Percentiles rank a stretch among this genome's conserved stretches.
phyloP scores from a whole-genome alignment of 2,888 invertebrate species.

The Candidula unifasciata region DNA sequence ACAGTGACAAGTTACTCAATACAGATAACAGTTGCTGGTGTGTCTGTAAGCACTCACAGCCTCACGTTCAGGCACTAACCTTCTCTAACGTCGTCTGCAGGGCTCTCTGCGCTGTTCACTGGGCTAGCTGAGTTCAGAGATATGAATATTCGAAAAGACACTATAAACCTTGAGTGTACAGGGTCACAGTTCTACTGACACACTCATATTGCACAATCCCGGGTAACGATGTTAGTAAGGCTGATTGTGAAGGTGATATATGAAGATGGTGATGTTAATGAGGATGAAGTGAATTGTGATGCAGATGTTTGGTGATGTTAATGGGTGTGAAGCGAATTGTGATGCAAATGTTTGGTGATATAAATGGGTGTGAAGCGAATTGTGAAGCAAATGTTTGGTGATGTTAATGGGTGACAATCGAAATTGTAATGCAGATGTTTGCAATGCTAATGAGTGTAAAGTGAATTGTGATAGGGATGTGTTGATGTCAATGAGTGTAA shows the following conservation, averaged over 20 bases:
- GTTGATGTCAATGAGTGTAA: background rate
- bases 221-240: conserved; percentile 49
- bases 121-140: conserved; percentile 87
- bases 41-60: background rate
- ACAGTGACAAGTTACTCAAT: too few relatives aligned
- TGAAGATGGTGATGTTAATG: conserved; percentile 15
- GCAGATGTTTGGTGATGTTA: too few relatives aligned
- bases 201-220: conserved; percentile 69
- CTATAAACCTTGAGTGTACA: conserved; percentile 80
- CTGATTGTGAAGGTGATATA: conserved; percentile 7
- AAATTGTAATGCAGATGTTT: background rate
- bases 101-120: conserved; percentile 18
- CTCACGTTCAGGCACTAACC: conserved; percentile 31
- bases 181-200: conserved; percentile 31
- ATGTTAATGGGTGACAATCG: conserved; percentile 10
- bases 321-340: background rate
- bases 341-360: background rate
- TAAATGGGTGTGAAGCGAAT: background rate
- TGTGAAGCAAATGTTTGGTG: background rate
- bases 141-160: conserved; percentile 85
- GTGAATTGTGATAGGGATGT: background rate
- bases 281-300: background rate
- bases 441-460: background rate
- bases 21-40: background rate
- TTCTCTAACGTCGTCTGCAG: conserved; percentile 28